Evolutionary conservation across 2,113 vertebrate species (phyloP).

Genomic region (Campylomormyrus tamandua): DNA sequence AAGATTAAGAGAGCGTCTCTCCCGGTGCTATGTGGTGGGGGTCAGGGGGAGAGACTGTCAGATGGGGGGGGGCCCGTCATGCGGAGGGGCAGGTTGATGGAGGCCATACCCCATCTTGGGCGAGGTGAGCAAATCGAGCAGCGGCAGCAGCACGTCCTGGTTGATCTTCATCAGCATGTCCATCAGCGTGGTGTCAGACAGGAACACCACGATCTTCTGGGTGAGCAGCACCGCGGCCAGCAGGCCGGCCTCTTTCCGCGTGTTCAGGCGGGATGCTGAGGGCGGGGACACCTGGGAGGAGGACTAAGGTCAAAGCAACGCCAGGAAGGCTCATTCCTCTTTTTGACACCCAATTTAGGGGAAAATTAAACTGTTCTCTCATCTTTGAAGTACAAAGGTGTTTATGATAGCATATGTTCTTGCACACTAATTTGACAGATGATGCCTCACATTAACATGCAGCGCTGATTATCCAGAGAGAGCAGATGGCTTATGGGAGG

Average conservation of each 20-base stretch:
- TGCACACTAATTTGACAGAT: neutral
- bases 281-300: constrained; percentile 73
- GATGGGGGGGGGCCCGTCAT: neutral
- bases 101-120: constrained; percentile 66
- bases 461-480: neutral
- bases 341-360: neutral
- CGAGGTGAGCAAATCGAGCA: constrained; percentile 84
- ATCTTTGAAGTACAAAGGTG: neutral
- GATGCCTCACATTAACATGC: neutral
- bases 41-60: neutral
- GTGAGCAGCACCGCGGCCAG: constrained; percentile 81
- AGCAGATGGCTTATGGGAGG: neutral
- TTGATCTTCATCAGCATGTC: constrained; percentile 95
- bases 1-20: neutral
- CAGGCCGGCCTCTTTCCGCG: constrained; percentile 89
- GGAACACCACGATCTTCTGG: constrained; percentile 88
- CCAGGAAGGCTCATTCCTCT: neutral
- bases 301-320: neutral
- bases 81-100: neutral
- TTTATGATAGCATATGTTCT: neutral
- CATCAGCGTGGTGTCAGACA: constrained; percentile 93
- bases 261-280: constrained; percentile 77
- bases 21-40: neutral
- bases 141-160: constrained; percentile 84
- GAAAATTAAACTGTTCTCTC: neutral